Evolutionary conservation across 2,797 vertebrate species (phyloP).

Genomic region (Oceanodroma leucorhoa): DNA sequence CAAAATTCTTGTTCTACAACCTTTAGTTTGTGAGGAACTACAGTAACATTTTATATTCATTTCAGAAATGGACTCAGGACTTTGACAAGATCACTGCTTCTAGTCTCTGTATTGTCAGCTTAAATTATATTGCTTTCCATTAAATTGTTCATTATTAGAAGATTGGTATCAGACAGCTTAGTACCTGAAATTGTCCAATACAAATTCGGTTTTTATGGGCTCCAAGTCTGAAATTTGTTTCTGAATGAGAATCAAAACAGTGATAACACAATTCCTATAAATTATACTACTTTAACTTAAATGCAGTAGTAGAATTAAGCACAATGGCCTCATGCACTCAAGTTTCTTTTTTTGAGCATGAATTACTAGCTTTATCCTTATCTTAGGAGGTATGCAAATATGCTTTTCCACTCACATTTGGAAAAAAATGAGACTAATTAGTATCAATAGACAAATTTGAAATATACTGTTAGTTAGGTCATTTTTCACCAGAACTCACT

Average conservation of each 20-base stretch:
- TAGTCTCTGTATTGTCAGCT: not conserved
- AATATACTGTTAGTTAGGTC: not conserved
- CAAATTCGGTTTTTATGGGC: not conserved
- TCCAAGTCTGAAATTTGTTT: not conserved
- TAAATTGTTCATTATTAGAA: constrained; percentile 12
- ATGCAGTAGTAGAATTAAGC: not conserved
- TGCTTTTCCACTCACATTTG: not conserved
- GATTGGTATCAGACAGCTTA: not conserved
- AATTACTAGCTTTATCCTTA: not conserved
- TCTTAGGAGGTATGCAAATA: not conserved
- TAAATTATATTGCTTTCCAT: not conserved
- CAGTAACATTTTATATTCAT: not conserved
- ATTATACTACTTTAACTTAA: not conserved
- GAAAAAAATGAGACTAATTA: not conserved
- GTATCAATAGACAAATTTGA: not conserved
- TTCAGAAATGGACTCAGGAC: not conserved
- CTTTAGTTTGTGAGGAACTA: not conserved
- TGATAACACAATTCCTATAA: not conserved
- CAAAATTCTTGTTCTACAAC: not conserved
- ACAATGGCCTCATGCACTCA: not conserved
- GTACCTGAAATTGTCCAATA: not conserved
- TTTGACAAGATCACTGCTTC: not conserved
- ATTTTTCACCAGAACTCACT: not conserved
- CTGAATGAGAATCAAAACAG: not conserved
- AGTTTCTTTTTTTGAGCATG: not conserved